A percentile compares a stretch with the other conserved stretches of the same genome.
These are phyloP conservation scores for Limenitis camilla DNA, from an alignment of 2,888 invertebrate genomes.

Conservation along the genomic window DNA sequence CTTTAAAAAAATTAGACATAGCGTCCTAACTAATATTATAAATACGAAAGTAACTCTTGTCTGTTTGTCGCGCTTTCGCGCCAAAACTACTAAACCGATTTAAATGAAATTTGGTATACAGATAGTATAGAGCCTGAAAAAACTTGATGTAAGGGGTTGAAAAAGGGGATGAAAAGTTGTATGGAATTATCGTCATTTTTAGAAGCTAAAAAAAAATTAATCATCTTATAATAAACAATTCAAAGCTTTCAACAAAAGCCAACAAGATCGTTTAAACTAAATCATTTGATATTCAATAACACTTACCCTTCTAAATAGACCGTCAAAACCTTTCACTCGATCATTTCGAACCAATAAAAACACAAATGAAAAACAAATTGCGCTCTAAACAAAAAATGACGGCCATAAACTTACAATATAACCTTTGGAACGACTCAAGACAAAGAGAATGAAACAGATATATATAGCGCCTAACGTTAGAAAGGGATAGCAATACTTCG, in stretches of 20 bases:
- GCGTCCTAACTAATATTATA: too few species aligned
- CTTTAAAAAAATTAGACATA: too few species aligned
- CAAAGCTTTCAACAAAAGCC: not conserved
- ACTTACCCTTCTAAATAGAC: slow-evolving; percentile 9
- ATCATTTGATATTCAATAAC: not conserved
- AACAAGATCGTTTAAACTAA: not conserved
- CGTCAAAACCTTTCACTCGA: slow-evolving; percentile 26
- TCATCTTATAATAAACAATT: not conserved
- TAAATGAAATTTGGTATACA: too few species aligned
- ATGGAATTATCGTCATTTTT: too few species aligned
- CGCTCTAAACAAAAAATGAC: slow-evolving; percentile 35
- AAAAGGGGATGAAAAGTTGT: too few species aligned
- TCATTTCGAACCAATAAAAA: slow-evolving; percentile 30
- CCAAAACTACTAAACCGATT: too few species aligned
- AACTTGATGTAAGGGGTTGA: too few species aligned
- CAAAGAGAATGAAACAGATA: slow-evolving; percentile 27
- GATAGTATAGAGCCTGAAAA: too few species aligned
- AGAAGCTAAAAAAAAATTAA: too few species aligned
- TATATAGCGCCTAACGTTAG: slow-evolving; percentile 30
- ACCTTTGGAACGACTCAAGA: slow-evolving; percentile 30
- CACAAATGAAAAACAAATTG: slow-evolving; percentile 32
- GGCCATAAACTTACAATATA: slow-evolving; percentile 30
- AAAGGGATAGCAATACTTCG: slow-evolving; percentile 42
- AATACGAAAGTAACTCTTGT: too few species aligned
- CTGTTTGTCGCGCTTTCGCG: too few species aligned